Evolutionary conservation across 2,888 invertebrate genomes (phyloP).

Genomic region (Portevinia maculata): DNA sequence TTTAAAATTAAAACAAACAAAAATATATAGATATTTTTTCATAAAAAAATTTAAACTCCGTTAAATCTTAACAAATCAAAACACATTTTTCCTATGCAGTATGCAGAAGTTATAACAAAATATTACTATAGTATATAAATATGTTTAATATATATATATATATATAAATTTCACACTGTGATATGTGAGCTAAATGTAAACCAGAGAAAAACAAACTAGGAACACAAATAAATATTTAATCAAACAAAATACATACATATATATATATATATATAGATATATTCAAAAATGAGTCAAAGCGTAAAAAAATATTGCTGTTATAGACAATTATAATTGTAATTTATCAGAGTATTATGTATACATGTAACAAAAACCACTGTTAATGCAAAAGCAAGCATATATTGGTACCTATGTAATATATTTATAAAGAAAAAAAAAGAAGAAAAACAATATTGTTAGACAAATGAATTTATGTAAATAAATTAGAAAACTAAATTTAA

Average conservation of each 20-base stretch:
- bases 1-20: slow-evolving; percentile 20
- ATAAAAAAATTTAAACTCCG: slow-evolving; percentile 46
- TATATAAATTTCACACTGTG: slow-evolving; percentile 65
- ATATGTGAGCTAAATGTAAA: slow-evolving; percentile 68
- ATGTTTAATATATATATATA: slow-evolving; percentile 6
- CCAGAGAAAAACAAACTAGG: slow-evolving; percentile 25
- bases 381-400: slow-evolving; percentile 22
- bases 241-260: slow-evolving; percentile 18
- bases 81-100: slow-evolving; percentile 56
- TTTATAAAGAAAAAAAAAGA: too few species aligned
- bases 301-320: slow-evolving; percentile 57
- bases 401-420: slow-evolving; percentile 17
- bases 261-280: slow-evolving; percentile 18
- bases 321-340: slow-evolving; percentile 58
- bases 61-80: slow-evolving; percentile 37
- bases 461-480: slow-evolving; percentile 58
- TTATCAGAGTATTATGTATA: slow-evolving; percentile 51
- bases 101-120: slow-evolving; percentile 39
- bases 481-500: slow-evolving; percentile 23
- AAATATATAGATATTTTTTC: slow-evolving; percentile 47
- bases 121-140: not conserved
- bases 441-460: slow-evolving; percentile 29
- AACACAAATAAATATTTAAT: slow-evolving; percentile 18
- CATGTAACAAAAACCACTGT: slow-evolving; percentile 51
- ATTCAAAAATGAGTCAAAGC: slow-evolving; percentile 20